These are phyloP conservation scores for Lepidocolaptes lacrymiger DNA, from an alignment of 2,797 vertebrate genomes.

Conservation along the genomic window DNA sequence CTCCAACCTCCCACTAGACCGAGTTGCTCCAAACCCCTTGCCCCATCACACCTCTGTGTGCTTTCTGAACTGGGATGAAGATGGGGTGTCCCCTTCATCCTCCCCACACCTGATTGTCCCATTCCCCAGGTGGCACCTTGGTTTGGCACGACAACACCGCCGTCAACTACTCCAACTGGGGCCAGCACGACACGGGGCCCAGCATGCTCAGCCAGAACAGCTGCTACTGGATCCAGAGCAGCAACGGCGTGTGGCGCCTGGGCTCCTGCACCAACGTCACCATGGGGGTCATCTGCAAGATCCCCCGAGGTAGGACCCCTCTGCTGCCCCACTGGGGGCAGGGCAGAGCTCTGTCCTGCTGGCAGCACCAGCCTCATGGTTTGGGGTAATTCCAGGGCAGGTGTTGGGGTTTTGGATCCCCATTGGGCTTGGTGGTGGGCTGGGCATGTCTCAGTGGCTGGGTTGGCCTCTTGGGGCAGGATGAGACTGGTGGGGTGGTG, in stretches of 20 bases:
- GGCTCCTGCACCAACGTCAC: constrained; percentile 91
- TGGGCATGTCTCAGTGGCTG: background rate
- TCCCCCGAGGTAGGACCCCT: constrained; percentile 81
- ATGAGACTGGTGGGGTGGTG: fast-evolving
- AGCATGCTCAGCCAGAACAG: constrained; percentile 93
- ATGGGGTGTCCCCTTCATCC: background rate
- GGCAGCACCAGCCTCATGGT: background rate
- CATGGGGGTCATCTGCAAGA: constrained; percentile 94
- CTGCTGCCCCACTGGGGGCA: background rate
- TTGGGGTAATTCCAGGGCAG: background rate
- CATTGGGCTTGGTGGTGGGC: fast-evolving
- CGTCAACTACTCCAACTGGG: constrained; percentile 94
- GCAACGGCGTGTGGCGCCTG: constrained; percentile 89
- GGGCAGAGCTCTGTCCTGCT: background rate
- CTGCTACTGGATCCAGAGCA: constrained; percentile 98
- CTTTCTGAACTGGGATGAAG: background rate
- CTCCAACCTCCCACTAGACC: background rate
- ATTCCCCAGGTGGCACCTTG: constrained; percentile 81
- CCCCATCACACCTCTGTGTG: background rate
- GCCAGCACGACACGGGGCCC: constrained; percentile 84
- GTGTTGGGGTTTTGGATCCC: background rate
- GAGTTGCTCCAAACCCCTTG: background rate
- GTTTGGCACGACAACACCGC: constrained; percentile 89
- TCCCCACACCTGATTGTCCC: background rate
- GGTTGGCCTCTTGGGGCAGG: background rate